Evolutionary conservation across 2,888 invertebrate genomes (phyloP), one percentile per base, ranked within the genome.

Genomic region (Argyra leucocephala): DNA sequence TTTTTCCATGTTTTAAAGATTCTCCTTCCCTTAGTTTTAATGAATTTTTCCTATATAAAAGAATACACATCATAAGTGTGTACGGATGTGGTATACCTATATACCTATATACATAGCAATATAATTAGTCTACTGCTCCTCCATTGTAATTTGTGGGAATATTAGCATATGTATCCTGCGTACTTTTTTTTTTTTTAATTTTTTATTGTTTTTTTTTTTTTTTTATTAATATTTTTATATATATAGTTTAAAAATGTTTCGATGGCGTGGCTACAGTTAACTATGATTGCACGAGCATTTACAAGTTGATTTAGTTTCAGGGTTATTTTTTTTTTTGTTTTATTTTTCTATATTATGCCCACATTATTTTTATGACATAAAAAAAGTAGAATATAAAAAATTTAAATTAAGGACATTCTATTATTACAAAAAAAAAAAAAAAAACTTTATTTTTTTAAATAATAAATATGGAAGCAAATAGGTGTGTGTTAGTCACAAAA

Each of bases 251-350:
- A 48, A 48, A 48, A 48, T 48, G 48, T 48, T 48, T 48, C 18
- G n/a, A 48, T 48, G 48, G 48, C 48, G 48, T 48, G 48, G 48
- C 48, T n/a, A 48, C 48, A 18, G 48, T 48, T 48, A 48, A 48
- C 48, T 48, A 48, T 48, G 15, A 48, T 15, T 18, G 48, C 48
- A 48, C 48, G 48, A 48, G 48, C 48, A 48, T 48, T 48, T 48
- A 48, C 48, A 48, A 48, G 48, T 15, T 48, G 48, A 48, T 48
- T 48, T 48, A 48, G 48, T 48, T 48, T 48, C 48, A 48, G 7
- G 48, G 48, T 48, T 48, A 48, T 48, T 15, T 48, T 48, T n/a
- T 48, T 48, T 48, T 48, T 48, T 10, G 3, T 12, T 15, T 12
- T 15, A 3, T 37, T 2, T 48, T 12, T 48, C 5, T 48, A 12